Evolutionary conservation across 2,888 invertebrate genomes (phyloP), one percentile per base, ranked within the genome.

Genomic region (Malthinus flaveolus): DNA sequence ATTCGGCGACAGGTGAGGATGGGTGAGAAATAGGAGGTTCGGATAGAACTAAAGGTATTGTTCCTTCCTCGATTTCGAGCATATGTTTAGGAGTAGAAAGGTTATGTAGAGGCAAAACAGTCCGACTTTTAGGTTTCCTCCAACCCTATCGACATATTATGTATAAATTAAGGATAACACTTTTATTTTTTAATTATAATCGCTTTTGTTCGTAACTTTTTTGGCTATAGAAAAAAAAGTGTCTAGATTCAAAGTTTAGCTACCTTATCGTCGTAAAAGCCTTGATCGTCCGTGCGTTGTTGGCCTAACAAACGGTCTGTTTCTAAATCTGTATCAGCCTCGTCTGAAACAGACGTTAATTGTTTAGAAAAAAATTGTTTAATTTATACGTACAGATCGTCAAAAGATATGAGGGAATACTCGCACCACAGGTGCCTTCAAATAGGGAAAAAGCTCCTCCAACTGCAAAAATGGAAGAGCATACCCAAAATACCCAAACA

Each of bases 301-400:
- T 97, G 96, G 11, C 97, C 96, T 60, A 97, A 84, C 62, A 97
- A 81, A 70, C 97, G 84, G 79, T 97, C 97, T n/a, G 97, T 97
- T 81, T 97, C 97, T 68, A 97, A 86, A 78, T 98, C 97, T 0
- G 97, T 98, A 74, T 97, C 97, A 23, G 95, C 94, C 80, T 95
- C 95, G 75, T 90, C 92, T 85, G 23, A 37, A 37, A 37, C 0
- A 12, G 5, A 12, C 7, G 8, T 9, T 8, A 37, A 8, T 37
- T 9, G 12, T 37, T 37, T 37, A 37, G 7, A 37, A 37, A 12
- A 37, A 13, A 12, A 13, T 2, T 1, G 34, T 12, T 5, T 1
- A 11, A 13, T 37, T 12, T 7, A 37, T 12, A n/a, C n/a, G n/a
- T n/a, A n/a, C n/a, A n/a, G n/a, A n/a, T n/a, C n/a, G n/a, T n/a